phyloP scores from a whole-genome alignment of 2,888 invertebrate species.

The Choristoneura rosaceana region DNA sequence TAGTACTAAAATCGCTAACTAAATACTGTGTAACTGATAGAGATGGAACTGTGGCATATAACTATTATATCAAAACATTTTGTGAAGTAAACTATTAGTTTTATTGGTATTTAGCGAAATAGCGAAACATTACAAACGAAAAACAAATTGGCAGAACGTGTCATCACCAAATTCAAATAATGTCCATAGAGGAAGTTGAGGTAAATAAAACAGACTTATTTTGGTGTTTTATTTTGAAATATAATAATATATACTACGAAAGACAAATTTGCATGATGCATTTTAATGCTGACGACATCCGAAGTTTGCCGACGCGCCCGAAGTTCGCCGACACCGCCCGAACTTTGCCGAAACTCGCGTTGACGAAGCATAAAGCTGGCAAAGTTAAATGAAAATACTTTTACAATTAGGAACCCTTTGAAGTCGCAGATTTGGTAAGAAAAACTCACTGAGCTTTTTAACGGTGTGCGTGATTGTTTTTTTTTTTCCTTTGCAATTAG shows the following conservation, averaged over 20 bases:
- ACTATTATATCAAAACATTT: too few species aligned
- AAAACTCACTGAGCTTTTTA: slow-evolving; percentile 7
- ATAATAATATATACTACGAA: not conserved
- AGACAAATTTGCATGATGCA: slow-evolving; percentile 9
- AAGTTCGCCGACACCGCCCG: not conserved
- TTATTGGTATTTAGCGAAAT: too few species aligned
- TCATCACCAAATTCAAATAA: too few species aligned
- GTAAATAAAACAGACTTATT: not conserved
- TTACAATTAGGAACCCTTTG: slow-evolving; percentile 32
- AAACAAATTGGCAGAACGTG: too few species aligned
- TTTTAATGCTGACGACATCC: slow-evolving; percentile 5
- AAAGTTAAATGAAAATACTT: slow-evolving; percentile 41
- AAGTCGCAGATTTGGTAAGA: slow-evolving; percentile 23
- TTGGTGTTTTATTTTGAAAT: not conserved
- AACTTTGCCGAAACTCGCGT: slow-evolving; percentile 10
- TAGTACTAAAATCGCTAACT: too few species aligned
- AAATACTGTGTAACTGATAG: too few species aligned
- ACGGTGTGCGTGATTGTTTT: too few species aligned
- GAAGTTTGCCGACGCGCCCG: slow-evolving; percentile 5
- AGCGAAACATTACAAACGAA: too few species aligned
- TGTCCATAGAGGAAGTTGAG: too few species aligned
- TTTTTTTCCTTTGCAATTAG: too few species aligned
- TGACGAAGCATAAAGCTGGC: slow-evolving; percentile 5
- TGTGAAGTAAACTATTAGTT: too few species aligned
- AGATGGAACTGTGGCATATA: too few species aligned